Conservation (phyloP, 1,140 invertebrate genomes). For the Nixonia krombeini region DNA sequence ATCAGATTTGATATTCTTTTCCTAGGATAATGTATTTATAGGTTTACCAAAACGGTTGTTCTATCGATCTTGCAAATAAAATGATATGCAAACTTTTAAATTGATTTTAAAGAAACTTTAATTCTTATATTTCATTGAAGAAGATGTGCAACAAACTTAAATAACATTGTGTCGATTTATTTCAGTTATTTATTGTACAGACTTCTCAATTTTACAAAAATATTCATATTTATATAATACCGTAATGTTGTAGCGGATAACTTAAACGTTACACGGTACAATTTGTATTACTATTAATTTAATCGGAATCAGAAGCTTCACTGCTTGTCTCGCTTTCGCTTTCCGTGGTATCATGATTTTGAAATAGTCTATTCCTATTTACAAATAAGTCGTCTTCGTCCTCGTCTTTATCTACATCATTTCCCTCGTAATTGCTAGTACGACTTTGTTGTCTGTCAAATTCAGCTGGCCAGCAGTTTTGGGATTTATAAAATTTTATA, state of each 20-base stretch:
- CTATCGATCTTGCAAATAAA: too few species aligned
- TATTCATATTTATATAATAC: not conserved
- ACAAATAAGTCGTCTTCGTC: conserved; percentile 73
- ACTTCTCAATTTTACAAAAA: not conserved
- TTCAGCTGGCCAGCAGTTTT: conserved; percentile 82
- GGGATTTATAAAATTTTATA: conserved; percentile 84
- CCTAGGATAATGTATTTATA: too few species aligned
- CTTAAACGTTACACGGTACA: not conserved
- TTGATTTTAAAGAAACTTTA: too few species aligned
- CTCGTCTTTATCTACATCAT: conserved; percentile 37
- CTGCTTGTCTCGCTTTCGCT: conserved; percentile 35
- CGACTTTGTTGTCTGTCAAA: conserved; percentile 67
- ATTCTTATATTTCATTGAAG: too few species aligned
- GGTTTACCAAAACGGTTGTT: too few species aligned
- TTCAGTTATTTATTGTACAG: not conserved
- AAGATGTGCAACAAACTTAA: too few species aligned
- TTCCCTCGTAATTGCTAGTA: conserved; percentile 16
- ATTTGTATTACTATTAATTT: not conserved
- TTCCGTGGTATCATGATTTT: conserved; percentile 25
- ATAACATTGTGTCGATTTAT: too few species aligned
- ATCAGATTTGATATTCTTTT: too few species aligned
- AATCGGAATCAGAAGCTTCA: conserved; percentile 37
- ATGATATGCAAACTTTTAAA: too few species aligned
- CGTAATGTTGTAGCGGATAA: not conserved
- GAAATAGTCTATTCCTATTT: conserved; percentile 71